phyloP scores from a whole-genome alignment of 2,113 vertebrate species.

The Ploceus nigricollis region DNA sequence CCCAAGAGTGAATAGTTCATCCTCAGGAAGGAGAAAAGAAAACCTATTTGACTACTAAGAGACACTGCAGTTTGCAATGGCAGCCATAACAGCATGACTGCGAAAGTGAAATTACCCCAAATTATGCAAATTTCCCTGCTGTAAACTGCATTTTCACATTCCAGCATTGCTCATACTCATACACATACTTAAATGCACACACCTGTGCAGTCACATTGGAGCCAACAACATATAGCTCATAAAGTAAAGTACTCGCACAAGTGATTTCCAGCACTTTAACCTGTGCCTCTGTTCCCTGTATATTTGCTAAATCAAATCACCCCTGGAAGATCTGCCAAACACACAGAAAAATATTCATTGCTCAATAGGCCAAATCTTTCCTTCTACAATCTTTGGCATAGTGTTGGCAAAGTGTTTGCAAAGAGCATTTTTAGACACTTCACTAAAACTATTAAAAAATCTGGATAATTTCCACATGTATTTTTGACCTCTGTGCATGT shows the following conservation, averaged over 20 bases:
- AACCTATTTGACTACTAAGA: background rate
- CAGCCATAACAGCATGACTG: background rate
- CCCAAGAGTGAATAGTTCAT: constrained; percentile 21
- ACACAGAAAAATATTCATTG: background rate
- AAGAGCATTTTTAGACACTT: background rate
- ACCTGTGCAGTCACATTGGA: background rate
- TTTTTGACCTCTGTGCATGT: background rate
- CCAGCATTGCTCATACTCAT: background rate
- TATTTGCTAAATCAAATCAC: background rate
- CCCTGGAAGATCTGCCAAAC: background rate
- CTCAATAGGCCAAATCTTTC: background rate
- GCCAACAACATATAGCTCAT: background rate
- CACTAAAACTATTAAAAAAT: background rate
- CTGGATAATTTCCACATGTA: background rate
- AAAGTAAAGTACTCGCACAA: background rate
- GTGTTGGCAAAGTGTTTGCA: background rate
- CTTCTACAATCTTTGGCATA: background rate
- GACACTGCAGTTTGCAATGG: background rate
- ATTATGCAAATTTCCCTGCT: background rate
- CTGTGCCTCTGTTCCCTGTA: background rate
- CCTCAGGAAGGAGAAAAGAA: constrained; percentile 3
- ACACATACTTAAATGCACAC: background rate
- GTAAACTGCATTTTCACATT: background rate
- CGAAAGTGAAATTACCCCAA: background rate
- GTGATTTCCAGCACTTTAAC: background rate